Evolutionary conservation across 2,888 invertebrate genomes (phyloP).

Genomic region (Microctonus aethiopoides): DNA sequence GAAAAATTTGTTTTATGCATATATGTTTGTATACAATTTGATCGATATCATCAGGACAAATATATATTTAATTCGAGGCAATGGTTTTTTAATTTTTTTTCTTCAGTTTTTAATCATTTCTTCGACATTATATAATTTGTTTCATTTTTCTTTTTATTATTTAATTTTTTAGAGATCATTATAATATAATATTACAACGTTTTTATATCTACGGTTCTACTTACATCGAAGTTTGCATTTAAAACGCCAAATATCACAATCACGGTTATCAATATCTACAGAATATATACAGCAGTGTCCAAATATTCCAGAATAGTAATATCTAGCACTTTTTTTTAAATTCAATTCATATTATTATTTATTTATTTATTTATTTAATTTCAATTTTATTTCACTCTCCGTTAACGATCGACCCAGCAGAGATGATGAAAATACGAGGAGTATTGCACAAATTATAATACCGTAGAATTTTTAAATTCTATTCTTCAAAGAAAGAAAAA

Average conservation of each 20-base stretch:
- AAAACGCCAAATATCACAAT: conserved; percentile 64
- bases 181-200: conserved; percentile 38
- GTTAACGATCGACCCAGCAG: no score
- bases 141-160: conserved; percentile 15
- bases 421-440: background rate
- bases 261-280: conserved; percentile 64
- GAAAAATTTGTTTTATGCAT: background rate
- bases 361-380: conserved; percentile 32
- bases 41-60: background rate
- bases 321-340: conserved; percentile 4
- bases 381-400: background rate
- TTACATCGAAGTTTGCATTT: conserved; percentile 58
- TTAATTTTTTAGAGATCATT: conserved; percentile 29
- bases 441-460: no score
- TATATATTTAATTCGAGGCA: conserved; percentile 6
- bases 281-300: conserved; percentile 54
- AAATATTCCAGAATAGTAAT: background rate
- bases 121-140: conserved; percentile 35
- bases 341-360: background rate
- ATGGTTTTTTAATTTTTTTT: conserved; percentile 21
- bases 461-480: no score
- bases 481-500: no score
- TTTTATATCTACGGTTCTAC: conserved; percentile 44
- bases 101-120: conserved; percentile 13
- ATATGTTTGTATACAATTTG: conserved; percentile 1